phyloP scores from a whole-genome alignment of 2,797 vertebrate species.

The Epinephelus coioides region DNA sequence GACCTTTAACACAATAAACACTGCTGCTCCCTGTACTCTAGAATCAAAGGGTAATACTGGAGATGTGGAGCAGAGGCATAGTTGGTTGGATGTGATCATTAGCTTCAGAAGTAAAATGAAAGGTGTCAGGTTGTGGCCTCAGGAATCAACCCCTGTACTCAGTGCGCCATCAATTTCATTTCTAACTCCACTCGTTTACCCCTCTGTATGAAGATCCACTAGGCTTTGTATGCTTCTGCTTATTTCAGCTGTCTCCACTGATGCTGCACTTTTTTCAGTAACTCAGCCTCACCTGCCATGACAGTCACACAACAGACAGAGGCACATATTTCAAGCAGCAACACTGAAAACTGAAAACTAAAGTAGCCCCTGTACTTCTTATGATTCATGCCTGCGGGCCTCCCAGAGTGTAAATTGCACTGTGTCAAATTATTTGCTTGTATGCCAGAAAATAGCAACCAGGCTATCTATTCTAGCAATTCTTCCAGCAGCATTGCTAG shows the following conservation, averaged over 20 bases:
- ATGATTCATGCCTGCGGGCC: conserved; percentile 16
- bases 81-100: conserved; percentile 6
- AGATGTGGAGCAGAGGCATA: conserved; percentile 7
- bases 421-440: conserved; percentile 50
- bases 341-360: conserved; percentile 38
- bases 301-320: conserved; percentile 7
- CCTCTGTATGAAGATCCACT: background rate
- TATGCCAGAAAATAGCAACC: conserved; percentile 38
- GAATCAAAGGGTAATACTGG: background rate
- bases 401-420: conserved; percentile 39
- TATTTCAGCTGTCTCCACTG: conserved; percentile 30
- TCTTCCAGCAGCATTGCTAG: conserved; percentile 14
- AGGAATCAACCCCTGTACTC: conserved; percentile 54
- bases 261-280: conserved; percentile 9
- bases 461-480: conserved; percentile 7
- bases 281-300: conserved; percentile 14
- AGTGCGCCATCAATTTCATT: conserved; percentile 56
- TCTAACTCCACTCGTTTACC: conserved; percentile 43
- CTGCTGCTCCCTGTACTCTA: background rate
- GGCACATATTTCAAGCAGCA: conserved; percentile 21
- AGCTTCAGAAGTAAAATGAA: conserved; percentile 26
- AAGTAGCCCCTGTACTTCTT: conserved; percentile 6
- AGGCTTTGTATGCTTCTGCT: conserved; percentile 26
- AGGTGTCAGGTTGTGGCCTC: conserved; percentile 35
- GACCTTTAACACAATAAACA: background rate